These are phyloP conservation scores for Selene dorsalis DNA, from an alignment of 2,797 vertebrate genomes.

Conservation along the genomic window DNA sequence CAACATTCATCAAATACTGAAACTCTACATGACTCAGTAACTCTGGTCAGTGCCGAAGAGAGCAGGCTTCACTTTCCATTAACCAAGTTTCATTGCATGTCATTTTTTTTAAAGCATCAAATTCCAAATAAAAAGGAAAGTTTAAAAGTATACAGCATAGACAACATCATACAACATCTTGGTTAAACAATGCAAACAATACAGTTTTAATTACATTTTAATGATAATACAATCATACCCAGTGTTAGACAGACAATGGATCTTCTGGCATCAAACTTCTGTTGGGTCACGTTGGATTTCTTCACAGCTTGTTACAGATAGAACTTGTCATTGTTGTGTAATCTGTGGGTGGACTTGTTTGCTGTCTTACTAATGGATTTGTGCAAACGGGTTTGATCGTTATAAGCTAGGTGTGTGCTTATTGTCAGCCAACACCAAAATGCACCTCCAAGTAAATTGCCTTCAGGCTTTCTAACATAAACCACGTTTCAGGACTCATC, in stretches of 20 bases:
- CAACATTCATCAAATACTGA: conserved; percentile 15
- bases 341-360: not conserved
- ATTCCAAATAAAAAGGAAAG: not conserved
- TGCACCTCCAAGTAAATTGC: not conserved
- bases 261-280: not conserved
- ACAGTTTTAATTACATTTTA: not conserved
- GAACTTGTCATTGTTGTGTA: no score
- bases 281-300: not conserved
- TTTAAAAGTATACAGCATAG: not conserved
- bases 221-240: not conserved
- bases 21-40: conserved; percentile 17
- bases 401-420: not conserved
- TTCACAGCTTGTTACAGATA: no score
- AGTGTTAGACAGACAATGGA: not conserved
- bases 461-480: not conserved
- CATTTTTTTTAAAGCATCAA: not conserved
- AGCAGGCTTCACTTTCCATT: conserved; percentile 8
- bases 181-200: not conserved
- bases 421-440: not conserved
- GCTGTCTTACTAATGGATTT: not conserved
- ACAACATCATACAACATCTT: no score
- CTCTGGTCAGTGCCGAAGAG: not conserved
- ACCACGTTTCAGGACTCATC: no score
- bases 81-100: not conserved
- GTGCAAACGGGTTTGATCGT: not conserved